Evolutionary conservation across 2,113 vertebrate species (phyloP), one percentile per base, ranked within the genome.

Genomic region (Actenoides hombroni): DNA sequence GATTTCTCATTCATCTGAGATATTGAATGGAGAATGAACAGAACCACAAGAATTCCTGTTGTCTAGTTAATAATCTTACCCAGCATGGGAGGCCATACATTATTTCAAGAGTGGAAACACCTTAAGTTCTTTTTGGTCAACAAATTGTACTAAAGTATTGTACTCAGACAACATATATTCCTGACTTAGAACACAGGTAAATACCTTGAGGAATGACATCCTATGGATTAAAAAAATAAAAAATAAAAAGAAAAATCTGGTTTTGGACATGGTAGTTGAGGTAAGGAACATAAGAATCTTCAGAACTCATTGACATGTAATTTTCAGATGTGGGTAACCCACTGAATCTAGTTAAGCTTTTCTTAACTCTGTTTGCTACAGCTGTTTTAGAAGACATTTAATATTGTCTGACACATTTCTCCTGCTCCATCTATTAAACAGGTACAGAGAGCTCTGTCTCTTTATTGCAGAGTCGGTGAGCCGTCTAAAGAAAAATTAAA

Each of bases 331-430:
- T 46, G 7, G 28, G 16, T 70, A 64, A 46, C 16, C 13, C 29
- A 46, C 6, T 40, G 19, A n/a, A 76, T 37, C 44, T 51, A 24
- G 19, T 61, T 42, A 31, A 61, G 40, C 6, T 70, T 80, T 25
- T 57, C 49, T 71, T 57, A 63, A 48, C 70, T 60, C 28, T 75
- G 14, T 75, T 69, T 83, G 11, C 33, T 61, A 20, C 16, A 83
- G 6, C 14, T 61, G 5, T 23, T 87, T 77, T 23, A 80, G 59
- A 81, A 73, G 39, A 48, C 10, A 48, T 3, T 53, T 28, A 26
- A 1, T 64, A 39, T 25, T 0, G 1, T 15, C 42, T 12, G 11
- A 44, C 24, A 17, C 0, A 0, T 59, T 87, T 77, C 11, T 5
- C 5, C 23, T 26, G 20, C 11, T 68, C 28, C 10, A 2, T 64